phyloP scores from a whole-genome alignment of 2,888 invertebrate genomes.

The Mythimna ferrago region DNA sequence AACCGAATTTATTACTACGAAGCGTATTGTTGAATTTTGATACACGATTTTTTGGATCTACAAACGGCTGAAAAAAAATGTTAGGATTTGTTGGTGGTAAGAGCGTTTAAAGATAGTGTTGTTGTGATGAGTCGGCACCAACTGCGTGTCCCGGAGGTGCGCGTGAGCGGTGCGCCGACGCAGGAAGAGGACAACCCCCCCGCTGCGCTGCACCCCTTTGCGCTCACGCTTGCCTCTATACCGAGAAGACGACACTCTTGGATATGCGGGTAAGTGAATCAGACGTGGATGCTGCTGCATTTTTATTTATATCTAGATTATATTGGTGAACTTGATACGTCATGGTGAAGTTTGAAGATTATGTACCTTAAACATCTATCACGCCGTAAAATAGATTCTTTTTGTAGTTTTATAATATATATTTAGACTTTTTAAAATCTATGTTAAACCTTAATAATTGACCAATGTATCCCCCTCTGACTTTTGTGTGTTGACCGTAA shows the following conservation, averaged over 20 bases:
- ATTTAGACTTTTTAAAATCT: not conserved
- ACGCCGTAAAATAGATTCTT: not conserved
- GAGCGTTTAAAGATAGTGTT: conserved; percentile 80
- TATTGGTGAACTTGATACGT: not conserved
- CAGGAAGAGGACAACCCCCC: conserved; percentile 86
- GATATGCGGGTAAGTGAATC: conserved; percentile 93
- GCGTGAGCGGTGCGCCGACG: conserved; percentile 91
- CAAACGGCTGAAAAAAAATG: conserved; percentile 49
- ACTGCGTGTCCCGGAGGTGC: conserved; percentile 93
- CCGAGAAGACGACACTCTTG: conserved; percentile 94
- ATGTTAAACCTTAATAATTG: not conserved
- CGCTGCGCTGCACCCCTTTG: conserved; percentile 84
- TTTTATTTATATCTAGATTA: not conserved
- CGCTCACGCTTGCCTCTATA: conserved; percentile 88
- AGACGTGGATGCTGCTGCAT: conserved; percentile 3
- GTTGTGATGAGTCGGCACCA: conserved; percentile 86
- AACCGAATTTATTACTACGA: conserved; percentile 65
- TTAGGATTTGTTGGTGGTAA: conserved; percentile 60
- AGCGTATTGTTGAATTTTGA: conserved; percentile 62
- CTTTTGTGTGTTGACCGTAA: too few relatives aligned
- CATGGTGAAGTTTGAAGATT: not conserved
- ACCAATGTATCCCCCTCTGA: too few relatives aligned
- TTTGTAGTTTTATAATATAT: not conserved
- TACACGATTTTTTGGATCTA: conserved; percentile 59
- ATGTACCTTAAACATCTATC: not conserved